Base-by-base conservation (phyloP, 2,888 invertebrate species). In the Chloromyia formosa region DNA sequence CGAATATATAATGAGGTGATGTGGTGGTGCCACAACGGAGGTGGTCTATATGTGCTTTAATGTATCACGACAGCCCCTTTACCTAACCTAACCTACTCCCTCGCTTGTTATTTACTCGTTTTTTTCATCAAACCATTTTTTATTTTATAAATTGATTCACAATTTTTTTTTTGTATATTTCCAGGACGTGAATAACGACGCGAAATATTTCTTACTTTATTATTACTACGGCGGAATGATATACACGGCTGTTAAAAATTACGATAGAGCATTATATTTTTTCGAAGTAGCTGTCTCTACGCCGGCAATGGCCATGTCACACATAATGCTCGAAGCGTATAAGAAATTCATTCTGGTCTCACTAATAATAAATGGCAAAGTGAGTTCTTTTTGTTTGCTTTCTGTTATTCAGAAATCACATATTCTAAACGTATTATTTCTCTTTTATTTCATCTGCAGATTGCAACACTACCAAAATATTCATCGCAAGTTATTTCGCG, bases 161-260 rank as follows among this genome's bases (percentile, higher is more conserved):
- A n/a, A n/a, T n/a, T n/a, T 49, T 49, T 2, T 18, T 23, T 12
- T 74, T 49, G 14, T 60, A 69, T 54, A 56, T 27, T 73, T 77
- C 83, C 90, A 87, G 93, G 93, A 81, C 91, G 92, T 78, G 89
- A 91, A 82, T 93, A 82, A 83, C 75, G 86, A 86, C 80, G 82
- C 86, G 69, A 86, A 86, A 81, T 93, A 95, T 84, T 97, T 97
- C 83, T 88, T 98, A 71, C 88, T 96, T 0, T 98, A 96, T 84
- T 98, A 95, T 84, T 98, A 98, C 85, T 98, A 98, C 83, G 97
- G 97, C 75, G 98, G 98, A 71, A 96, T 98, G 95, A 95, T 98
- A 79, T 98, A 97, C 85, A 92, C 96, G 74, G 94, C 95, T 12
- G 86, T 97, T 81, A 96, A 97, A 84, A 95, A 96, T 82, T 95